Evolutionary conservation across 2,797 vertebrate genomes (phyloP), one percentile per base, ranked within the genome.

Genomic region (Mastacembelus armatus): DNA sequence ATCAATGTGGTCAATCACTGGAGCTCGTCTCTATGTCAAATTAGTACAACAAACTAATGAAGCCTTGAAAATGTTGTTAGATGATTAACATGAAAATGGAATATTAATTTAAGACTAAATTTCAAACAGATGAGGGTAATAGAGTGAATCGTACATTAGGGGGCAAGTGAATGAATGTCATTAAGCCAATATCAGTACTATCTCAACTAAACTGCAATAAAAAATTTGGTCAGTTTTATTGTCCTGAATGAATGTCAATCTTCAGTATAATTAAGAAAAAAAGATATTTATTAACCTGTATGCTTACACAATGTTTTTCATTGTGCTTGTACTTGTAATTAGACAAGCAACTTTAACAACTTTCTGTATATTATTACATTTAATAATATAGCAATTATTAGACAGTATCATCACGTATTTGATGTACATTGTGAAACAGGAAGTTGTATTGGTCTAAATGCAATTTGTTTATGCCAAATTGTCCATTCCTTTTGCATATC

Each of bases 31-130:
- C 51, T 45, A 52, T 49, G 74, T 81, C 83, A 85, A 81, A 82
- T 86, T 77, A 77, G 57, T 67, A 48, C 57, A 76, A 80, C 71
- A 81, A 88, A 83, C 63, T 81, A 89, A 88, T 86, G 82, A 77
- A 85, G 81, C 78, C 52, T 81, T 78, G 65, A 85, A 85, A 90
- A 88, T 84, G 73, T 78, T 84, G 77, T 79, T 74, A 47, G 70
- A 84, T 72, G 26, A 88, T 87, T 86, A 83, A 74, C 73, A 83
- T 76, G 64, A 88, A 83, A 88, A 81, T 83, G 62, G 60, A 85
- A 71, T 78, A 83, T 85, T 80, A 84, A 89, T 89, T 84, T 86
- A 81, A 71, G 52, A 74, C 39, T 56, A 65, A 45, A 85, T 85
- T 85, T 85, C 47, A 78, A 80, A 81, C 76, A 81, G 75, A 81